Percentiles rank a stretch among this genome's conserved stretches.
Conservation (phyloP, 2,888 invertebrate genomes). For the Dynastes grantii region DNA sequence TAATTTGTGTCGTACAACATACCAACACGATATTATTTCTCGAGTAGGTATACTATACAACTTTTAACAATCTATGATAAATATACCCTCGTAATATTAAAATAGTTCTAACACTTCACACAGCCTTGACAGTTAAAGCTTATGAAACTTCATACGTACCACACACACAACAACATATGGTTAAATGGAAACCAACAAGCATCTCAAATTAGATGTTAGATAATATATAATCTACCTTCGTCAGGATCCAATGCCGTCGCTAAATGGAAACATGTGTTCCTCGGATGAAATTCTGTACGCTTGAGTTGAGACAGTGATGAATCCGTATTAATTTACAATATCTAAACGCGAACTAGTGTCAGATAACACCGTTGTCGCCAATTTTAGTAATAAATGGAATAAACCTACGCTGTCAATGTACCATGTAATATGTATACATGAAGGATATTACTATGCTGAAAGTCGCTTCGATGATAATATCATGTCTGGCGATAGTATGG, state of each 20-base stretch:
- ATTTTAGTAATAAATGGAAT: conserved; percentile 17
- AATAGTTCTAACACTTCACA: no score
- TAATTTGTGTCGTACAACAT: no score
- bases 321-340: conserved; percentile 17
- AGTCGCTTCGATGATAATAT: not conserved
- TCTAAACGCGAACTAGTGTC: not conserved
- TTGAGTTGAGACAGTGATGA: conserved; percentile 11
- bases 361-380: not conserved
- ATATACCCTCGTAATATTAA: no score
- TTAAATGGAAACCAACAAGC: no score
- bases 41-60: no score
- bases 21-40: no score
- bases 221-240: not conserved
- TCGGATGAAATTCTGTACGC: not conserved
- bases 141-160: no score
- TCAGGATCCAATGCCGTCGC: not conserved
- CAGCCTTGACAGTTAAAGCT: no score
- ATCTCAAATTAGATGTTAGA: conserved; percentile 7
- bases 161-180: no score
- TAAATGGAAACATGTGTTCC: not conserved
- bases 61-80: no score
- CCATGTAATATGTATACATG: not conserved
- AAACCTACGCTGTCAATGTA: not conserved
- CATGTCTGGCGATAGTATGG: not conserved
- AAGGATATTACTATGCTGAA: not conserved